phyloP scores from a whole-genome alignment of 2,888 invertebrate genomes.

The Dendrolimus houi region DNA sequence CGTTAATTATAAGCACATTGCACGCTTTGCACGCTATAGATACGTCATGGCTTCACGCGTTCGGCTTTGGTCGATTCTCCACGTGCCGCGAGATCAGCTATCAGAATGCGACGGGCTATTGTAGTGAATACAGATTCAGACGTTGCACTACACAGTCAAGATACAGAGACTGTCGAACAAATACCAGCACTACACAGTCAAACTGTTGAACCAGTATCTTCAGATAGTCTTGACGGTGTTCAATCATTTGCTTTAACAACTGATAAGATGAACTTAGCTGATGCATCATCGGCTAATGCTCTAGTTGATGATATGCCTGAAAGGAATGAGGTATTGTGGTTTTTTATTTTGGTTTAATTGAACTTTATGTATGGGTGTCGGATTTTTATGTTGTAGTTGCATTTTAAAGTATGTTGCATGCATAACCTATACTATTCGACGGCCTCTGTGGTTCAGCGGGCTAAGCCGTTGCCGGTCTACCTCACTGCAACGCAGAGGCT shows the following conservation, averaged over 20 bases:
- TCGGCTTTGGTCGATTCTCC: constrained; percentile 24
- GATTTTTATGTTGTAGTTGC: no score
- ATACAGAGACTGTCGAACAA: not conserved
- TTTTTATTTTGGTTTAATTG: not conserved
- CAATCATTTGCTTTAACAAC: not conserved
- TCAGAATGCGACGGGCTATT: constrained; percentile 39
- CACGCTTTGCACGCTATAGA: constrained; percentile 41
- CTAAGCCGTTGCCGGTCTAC: no score
- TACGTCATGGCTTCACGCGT: constrained; percentile 36
- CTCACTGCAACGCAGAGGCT: no score
- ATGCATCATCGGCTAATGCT: not conserved
- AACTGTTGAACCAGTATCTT: not conserved
- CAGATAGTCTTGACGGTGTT: not conserved
- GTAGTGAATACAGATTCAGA: constrained; percentile 4
- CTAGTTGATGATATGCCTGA: not conserved
- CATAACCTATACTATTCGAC: no score
- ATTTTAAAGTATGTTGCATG: no score
- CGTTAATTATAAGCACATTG: not conserved
- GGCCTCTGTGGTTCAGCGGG: no score
- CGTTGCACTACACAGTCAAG: not conserved
- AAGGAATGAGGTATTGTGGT: not conserved
- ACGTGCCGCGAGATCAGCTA: constrained; percentile 22
- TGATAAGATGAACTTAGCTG: not conserved
- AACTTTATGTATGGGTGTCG: no score
- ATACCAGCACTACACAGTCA: not conserved